Conservation (phyloP, 1,140 invertebrate species). For the Cepaea nemoralis region DNA sequence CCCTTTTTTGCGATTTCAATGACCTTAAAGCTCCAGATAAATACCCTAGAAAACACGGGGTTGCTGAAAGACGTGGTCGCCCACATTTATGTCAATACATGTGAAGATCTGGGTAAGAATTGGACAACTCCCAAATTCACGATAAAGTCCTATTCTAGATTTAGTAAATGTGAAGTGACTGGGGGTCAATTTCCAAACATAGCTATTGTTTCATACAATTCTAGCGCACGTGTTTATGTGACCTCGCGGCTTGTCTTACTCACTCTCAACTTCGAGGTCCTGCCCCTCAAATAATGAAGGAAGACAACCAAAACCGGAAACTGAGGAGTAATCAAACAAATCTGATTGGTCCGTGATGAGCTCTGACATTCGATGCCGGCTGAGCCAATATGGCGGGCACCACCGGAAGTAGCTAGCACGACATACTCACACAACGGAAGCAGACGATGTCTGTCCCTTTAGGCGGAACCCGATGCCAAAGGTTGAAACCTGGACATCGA, state of each 20-base stretch:
- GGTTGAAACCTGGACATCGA: not conserved
- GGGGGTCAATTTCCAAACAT: no score
- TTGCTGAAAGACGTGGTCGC: no score
- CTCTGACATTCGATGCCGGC: constrained; percentile 21
- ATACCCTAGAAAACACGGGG: no score
- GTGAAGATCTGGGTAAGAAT: no score
- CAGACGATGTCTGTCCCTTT: not conserved
- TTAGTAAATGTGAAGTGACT: no score
- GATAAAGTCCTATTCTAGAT: no score
- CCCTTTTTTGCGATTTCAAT: no score
- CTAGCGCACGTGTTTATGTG: not conserved
- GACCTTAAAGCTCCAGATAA: no score
- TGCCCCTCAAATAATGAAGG: constrained; percentile 7
- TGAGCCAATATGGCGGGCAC: not conserved
- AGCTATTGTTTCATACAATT: no score
- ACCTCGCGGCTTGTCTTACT: not conserved
- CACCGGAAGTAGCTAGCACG: not conserved
- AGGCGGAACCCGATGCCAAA: constrained; percentile 15
- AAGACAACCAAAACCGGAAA: constrained; percentile 30
- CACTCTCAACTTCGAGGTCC: not conserved
- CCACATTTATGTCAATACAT: no score
- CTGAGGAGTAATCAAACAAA: constrained; percentile 39
- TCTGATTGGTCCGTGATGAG: constrained; percentile 36
- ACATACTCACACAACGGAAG: not conserved
- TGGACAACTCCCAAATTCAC: no score